Conservation (phyloP, 2,888 invertebrate genomes). For the Frankliniella intonsa region DNA sequence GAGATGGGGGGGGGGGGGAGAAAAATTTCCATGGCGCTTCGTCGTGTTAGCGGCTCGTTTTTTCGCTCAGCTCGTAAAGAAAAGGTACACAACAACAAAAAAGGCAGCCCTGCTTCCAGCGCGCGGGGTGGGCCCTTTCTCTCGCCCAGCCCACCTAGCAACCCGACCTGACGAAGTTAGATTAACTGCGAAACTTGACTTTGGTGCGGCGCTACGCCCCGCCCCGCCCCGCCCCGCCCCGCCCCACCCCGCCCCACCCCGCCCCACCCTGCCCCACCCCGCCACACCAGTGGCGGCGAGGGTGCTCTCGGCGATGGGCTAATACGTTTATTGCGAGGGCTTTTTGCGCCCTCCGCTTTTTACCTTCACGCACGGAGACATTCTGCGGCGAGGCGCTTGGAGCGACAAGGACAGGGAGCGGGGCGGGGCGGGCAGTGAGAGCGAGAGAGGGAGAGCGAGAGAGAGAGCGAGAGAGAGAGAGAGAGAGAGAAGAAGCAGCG, state of each 20-base stretch:
- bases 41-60: background rate
- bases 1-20: no score
- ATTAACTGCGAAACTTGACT: conserved; percentile 25
- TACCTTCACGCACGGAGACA: background rate
- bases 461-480: background rate
- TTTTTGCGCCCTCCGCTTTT: background rate
- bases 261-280: background rate
- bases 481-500: background rate
- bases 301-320: background rate
- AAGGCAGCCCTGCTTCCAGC: background rate
- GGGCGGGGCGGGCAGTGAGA: background rate
- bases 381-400: background rate
- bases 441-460: background rate
- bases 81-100: background rate
- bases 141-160: background rate
- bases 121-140: background rate
- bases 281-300: background rate
- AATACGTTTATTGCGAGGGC: conserved; percentile 1
- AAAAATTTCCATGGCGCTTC: background rate
- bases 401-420: background rate
- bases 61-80: conserved; percentile 2
- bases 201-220: background rate
- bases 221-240: background rate
- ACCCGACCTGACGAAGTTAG: conserved; percentile 22
- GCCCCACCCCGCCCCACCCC: background rate